phyloP scores from a whole-genome alignment of 2,797 vertebrate species.

The Megalops cyprinoides region DNA sequence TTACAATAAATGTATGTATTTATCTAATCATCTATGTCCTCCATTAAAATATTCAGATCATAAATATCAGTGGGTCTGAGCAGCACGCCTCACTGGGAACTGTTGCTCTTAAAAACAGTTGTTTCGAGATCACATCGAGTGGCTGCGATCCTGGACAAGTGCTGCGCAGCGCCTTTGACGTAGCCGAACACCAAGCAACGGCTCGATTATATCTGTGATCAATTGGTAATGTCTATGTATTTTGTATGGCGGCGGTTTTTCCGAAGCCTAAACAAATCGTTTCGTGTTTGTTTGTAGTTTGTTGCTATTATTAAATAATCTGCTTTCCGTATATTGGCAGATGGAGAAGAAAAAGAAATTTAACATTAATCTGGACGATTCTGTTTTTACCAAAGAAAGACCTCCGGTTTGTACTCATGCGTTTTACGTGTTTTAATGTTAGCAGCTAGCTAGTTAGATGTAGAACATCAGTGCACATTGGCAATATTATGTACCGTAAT shows the following conservation, averaged over 20 bases:
- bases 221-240: neutral
- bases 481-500: too few species aligned
- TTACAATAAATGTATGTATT: too few species aligned
- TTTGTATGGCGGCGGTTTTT: neutral
- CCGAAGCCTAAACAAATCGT: neutral
- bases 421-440: neutral
- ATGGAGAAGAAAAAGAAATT: conserved; percentile 69
- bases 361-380: conserved; percentile 73
- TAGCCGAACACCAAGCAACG: neutral
- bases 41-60: too few species aligned
- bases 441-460: neutral
- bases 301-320: neutral
- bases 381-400: conserved; percentile 71
- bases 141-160: neutral
- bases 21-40: too few species aligned
- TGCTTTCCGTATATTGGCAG: too few species aligned
- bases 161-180: neutral
- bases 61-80: too few species aligned
- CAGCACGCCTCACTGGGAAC: too few species aligned
- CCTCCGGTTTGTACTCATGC: conserved; percentile 61
- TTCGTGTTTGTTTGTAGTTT: neutral
- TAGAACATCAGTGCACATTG: too few species aligned
- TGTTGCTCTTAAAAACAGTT: too few species aligned
- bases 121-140: too few species aligned
- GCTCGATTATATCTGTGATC: conserved; percentile 3